phyloP scores from a whole-genome alignment of 2,113 vertebrate species.

The Alces alces region DNA sequence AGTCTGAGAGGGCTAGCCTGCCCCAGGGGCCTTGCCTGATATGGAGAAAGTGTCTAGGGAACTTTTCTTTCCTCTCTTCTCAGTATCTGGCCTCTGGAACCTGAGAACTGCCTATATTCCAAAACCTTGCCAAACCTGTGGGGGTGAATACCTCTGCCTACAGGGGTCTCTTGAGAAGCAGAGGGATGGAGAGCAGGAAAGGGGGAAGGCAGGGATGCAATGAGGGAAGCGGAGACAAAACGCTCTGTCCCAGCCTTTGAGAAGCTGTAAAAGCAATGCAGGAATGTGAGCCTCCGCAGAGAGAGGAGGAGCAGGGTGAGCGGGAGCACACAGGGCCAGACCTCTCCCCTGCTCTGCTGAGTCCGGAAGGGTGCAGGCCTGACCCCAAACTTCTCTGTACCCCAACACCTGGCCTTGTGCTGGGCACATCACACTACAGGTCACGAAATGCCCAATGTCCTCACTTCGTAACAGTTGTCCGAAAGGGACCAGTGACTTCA shows the following conservation, averaged over 20 bases:
- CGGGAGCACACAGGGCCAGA: neutral
- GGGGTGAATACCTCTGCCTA: neutral
- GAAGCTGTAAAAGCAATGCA: neutral
- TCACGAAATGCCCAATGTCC: neutral
- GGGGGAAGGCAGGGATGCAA: neutral
- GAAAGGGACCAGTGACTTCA: neutral
- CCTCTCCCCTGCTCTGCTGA: neutral
- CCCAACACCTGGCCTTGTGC: neutral
- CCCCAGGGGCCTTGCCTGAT: neutral
- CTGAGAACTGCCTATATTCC: neutral
- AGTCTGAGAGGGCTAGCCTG: neutral
- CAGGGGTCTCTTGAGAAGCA: neutral
- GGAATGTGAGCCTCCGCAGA: neutral
- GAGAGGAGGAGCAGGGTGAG: neutral
- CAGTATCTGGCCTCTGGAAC: neutral
- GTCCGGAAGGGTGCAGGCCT: neutral
- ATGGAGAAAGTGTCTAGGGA: neutral
- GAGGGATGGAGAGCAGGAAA: neutral
- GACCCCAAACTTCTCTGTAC: neutral
- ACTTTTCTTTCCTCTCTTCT: neutral
- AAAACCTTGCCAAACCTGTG: neutral
- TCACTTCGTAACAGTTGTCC: neutral
- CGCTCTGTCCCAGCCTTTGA: neutral
- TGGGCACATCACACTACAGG: neutral
- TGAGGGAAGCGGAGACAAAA: neutral